These are phyloP conservation scores for Talpa occidentalis DNA, from an alignment of 2,113 vertebrate species.

Conservation along the genomic window DNA sequence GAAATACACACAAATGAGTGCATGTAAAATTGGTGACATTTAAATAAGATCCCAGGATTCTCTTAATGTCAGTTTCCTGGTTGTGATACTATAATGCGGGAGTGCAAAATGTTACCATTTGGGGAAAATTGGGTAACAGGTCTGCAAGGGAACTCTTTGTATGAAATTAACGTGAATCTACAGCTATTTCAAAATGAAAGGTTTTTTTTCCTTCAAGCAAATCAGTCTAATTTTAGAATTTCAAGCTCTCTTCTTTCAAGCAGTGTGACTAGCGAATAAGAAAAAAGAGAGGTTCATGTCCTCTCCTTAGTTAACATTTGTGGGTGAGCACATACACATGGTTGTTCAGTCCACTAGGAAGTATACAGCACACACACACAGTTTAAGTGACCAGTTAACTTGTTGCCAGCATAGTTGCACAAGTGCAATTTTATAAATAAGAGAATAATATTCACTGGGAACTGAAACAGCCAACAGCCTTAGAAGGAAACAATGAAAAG, in stretches of 20 bases:
- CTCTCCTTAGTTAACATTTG: neutral
- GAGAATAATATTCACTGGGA: neutral
- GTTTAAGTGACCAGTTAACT: neutral
- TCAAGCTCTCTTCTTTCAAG: neutral
- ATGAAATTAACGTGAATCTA: neutral
- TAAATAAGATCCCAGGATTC: neutral
- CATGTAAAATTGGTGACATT: neutral
- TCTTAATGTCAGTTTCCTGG: neutral
- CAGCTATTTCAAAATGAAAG: neutral
- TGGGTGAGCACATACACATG: neutral
- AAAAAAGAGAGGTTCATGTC: neutral
- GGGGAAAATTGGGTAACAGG: neutral
- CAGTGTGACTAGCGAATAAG: neutral
- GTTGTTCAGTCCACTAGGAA: neutral
- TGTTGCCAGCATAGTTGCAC: conserved; percentile 11
- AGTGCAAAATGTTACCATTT: neutral
- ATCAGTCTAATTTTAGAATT: conserved; percentile 16
- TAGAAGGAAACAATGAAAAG: neutral
- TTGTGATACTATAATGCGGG: neutral
- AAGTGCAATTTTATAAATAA: conserved; percentile 19
- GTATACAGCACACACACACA: neutral
- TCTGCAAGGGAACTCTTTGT: neutral
- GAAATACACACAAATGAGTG: neutral
- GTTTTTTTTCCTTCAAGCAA: neutral
- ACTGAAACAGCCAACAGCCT: neutral